Percentiles rank a stretch among this genome's conserved stretches.
Conservation (phyloP, 2,113 vertebrate species). For the Scatophagus argus region DNA sequence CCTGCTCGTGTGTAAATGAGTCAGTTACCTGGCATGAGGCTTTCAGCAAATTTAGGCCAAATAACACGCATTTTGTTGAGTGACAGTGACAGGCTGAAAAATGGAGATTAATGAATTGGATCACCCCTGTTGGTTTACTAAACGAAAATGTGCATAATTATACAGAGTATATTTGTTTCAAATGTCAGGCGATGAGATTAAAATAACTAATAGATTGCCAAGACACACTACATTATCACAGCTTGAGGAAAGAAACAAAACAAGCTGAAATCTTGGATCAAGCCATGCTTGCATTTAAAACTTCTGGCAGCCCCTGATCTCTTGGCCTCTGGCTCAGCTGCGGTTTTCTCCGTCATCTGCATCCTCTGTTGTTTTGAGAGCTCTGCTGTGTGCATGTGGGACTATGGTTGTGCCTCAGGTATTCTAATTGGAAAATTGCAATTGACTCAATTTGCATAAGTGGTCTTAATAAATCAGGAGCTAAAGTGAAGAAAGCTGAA, state of each 20-base stretch:
- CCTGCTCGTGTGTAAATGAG: slow-evolving; percentile 36
- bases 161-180: slow-evolving; percentile 51
- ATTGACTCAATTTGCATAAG: slow-evolving; percentile 78
- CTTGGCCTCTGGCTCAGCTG: slow-evolving; percentile 62
- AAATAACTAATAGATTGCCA: slow-evolving; percentile 55
- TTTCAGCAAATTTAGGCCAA: slow-evolving; percentile 45
- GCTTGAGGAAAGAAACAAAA: slow-evolving; percentile 63
- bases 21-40: slow-evolving; percentile 48
- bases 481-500: slow-evolving; percentile 65
- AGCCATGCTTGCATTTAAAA: slow-evolving; percentile 28
- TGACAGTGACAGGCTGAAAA: slow-evolving; percentile 43
- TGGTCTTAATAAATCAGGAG: slow-evolving; percentile 77
- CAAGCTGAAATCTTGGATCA: slow-evolving; percentile 27
- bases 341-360: slow-evolving; percentile 40
- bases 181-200: slow-evolving; percentile 63
- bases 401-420: slow-evolving; percentile 70
- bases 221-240: slow-evolving; percentile 55
- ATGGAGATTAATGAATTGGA: slow-evolving; percentile 45
- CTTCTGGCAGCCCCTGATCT: slow-evolving; percentile 55
- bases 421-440: slow-evolving; percentile 76
- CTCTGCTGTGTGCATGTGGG: slow-evolving; percentile 62
- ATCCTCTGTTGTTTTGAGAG: slow-evolving; percentile 64
- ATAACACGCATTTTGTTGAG: slow-evolving; percentile 44
- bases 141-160: slow-evolving; percentile 66
- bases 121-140: slow-evolving; percentile 46